phyloP scores from a whole-genome alignment of 2,113 vertebrate genomes.

The Misgurnus anguillicaudatus region DNA sequence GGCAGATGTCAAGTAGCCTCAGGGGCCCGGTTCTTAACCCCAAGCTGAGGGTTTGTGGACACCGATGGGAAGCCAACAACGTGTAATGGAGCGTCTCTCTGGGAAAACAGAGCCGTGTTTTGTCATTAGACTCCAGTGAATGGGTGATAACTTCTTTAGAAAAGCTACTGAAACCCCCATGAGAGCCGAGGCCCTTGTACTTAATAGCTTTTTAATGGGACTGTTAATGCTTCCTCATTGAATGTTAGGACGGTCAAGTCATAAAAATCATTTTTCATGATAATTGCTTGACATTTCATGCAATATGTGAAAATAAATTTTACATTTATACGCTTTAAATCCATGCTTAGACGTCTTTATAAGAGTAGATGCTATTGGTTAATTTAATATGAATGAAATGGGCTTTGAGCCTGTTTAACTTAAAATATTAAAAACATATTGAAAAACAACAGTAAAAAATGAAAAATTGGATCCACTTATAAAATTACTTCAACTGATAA shows the following conservation, averaged over 20 bases:
- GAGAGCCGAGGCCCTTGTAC: slow-evolving; percentile 26
- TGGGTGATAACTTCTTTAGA: slow-evolving; percentile 33
- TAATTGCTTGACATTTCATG: too few species aligned
- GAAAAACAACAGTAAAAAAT: too few species aligned
- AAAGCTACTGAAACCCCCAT: slow-evolving; percentile 16
- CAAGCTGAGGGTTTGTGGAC: slow-evolving; percentile 67
- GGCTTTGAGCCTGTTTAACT: too few species aligned
- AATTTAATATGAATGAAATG: too few species aligned
- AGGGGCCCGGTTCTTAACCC: slow-evolving; percentile 77
- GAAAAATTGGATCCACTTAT: too few species aligned
- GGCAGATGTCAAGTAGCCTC: slow-evolving; percentile 84
- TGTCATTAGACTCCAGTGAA: slow-evolving; percentile 40
- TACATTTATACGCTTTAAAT: too few species aligned
- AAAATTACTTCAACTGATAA: too few species aligned
- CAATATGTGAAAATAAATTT: too few species aligned
- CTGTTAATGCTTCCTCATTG: slow-evolving; percentile 22
- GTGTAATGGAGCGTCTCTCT: slow-evolving; percentile 26
- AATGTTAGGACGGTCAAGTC: neutral
- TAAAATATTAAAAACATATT: too few species aligned
- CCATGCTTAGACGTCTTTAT: too few species aligned
- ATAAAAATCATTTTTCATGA: too few species aligned
- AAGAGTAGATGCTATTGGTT: too few species aligned
- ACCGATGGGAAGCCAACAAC: slow-evolving; percentile 52
- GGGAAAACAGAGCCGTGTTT: slow-evolving; percentile 57
- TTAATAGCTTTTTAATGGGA: neutral